Percentiles rank a stretch among this genome's conserved stretches.
These are phyloP conservation scores for Tichodroma muraria DNA, from an alignment of 2,113 vertebrate genomes.

Conservation along the genomic window DNA sequence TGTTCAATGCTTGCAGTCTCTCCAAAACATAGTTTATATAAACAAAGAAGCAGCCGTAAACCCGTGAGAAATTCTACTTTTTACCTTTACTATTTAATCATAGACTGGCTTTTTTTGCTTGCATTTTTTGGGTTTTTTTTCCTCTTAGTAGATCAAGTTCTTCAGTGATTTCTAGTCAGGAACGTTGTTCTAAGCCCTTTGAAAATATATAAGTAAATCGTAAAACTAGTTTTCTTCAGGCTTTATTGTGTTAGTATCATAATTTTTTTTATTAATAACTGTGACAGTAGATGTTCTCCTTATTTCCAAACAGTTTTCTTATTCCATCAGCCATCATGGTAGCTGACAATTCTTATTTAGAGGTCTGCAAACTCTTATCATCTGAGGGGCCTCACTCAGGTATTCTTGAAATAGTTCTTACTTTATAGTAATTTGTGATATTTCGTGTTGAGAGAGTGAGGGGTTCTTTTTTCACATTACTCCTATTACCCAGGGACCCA, in stretches of 20 bases:
- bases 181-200: neutral
- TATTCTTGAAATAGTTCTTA: neutral
- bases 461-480: neutral
- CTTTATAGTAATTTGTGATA: neutral
- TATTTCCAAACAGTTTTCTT: neutral
- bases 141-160: neutral
- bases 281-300: neutral
- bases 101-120: neutral
- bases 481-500: neutral
- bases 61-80: neutral
- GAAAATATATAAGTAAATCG: neutral
- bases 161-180: neutral
- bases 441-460: neutral
- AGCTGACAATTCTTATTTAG: neutral
- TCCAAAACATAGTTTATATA: neutral
- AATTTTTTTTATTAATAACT: neutral
- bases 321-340: neutral
- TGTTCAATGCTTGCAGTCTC: neutral
- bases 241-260: neutral
- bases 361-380: neutral
- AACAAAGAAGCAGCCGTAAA: neutral
- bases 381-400: neutral
- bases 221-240: neutral
- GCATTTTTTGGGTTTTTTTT: neutral
- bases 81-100: neutral